These are phyloP conservation scores for Sardina pilchardus DNA, from an alignment of 2,113 vertebrate species.

Conservation along the genomic window DNA sequence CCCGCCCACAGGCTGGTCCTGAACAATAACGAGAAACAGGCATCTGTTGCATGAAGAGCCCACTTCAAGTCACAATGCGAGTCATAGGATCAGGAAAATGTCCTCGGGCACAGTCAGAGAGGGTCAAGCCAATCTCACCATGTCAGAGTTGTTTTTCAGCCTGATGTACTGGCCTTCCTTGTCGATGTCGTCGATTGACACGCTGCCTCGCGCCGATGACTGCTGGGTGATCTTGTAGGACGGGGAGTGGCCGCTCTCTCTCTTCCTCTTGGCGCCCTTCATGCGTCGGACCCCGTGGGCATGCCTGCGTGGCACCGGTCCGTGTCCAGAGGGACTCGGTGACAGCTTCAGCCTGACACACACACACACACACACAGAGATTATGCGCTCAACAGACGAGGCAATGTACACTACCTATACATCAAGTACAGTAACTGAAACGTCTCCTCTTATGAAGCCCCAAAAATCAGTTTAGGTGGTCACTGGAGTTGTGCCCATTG, in stretches of 20 bases:
- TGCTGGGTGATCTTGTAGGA: conserved; percentile 70
- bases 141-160: conserved; percentile 76
- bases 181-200: conserved; percentile 80
- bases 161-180: conserved; percentile 74
- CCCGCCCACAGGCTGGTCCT: conserved; percentile 78
- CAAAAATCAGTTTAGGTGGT: background rate
- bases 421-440: background rate
- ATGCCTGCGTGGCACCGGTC: conserved; percentile 42
- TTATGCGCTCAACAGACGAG: background rate
- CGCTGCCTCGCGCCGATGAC: conserved; percentile 53
- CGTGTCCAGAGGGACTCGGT: conserved; percentile 60
- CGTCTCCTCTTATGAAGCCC: too few relatives aligned
- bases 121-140: conserved; percentile 55
- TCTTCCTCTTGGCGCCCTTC: conserved; percentile 76
- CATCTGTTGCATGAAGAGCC: background rate
- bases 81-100: background rate
- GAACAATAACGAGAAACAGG: background rate
- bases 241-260: conserved; percentile 53
- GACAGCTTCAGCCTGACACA: conserved; percentile 75
- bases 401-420: background rate
- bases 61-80: too few relatives aligned
- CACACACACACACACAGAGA: background rate
- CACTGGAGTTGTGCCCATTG: background rate
- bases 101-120: background rate
- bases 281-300: conserved; percentile 52